Evolutionary conservation across 2,797 vertebrate genomes (phyloP), one percentile per base, ranked within the genome.

Genomic region (Myotis myotis): DNA sequence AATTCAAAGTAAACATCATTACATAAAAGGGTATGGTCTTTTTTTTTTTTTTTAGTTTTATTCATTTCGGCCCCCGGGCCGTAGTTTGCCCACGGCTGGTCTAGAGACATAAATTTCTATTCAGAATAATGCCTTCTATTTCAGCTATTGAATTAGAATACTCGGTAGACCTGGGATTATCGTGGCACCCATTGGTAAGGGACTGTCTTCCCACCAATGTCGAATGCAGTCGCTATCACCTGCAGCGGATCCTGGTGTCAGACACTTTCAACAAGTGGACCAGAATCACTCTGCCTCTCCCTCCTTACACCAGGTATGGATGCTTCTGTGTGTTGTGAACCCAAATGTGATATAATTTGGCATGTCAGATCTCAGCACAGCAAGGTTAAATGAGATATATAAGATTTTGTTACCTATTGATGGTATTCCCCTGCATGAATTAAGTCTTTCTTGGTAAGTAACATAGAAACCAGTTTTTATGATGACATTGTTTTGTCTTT

Each of bases 251-350:
- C 96, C 98, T 99, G 94, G 99, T 99, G 82, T 99, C 99, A 4
- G 99, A 99, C 96, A 99, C 98, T 3, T 99, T 99, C 98, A 99
- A 99, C 98, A 99, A 99, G 97, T 99, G 99, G 99, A 99, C 99
- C 5, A 99, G 99, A n/a, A 97, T 99, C 92, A 99, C 99, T 72
- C 97, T 99, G 97, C 99, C 99, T 44, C 98, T 99, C 90, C 99
- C 99, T 33, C 97, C 98, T 72, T 99, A 99, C 25, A 99, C 99
- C 92, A 99, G 99, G 99, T 99, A 98, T 97, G 98, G 89, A n/a
- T 96, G 20, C 25, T 86, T 86, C 75, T 93, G 33, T 95, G 16
- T 38, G 85, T 53, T 87, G 38, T 64, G 78, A 96, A 92, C 78
- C 60, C 75, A 28, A 89, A 86, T 44, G 3, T 38, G 22, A 57